Conservation (phyloP, 2,888 invertebrate species). For the Chrysolina oricalcia region DNA sequence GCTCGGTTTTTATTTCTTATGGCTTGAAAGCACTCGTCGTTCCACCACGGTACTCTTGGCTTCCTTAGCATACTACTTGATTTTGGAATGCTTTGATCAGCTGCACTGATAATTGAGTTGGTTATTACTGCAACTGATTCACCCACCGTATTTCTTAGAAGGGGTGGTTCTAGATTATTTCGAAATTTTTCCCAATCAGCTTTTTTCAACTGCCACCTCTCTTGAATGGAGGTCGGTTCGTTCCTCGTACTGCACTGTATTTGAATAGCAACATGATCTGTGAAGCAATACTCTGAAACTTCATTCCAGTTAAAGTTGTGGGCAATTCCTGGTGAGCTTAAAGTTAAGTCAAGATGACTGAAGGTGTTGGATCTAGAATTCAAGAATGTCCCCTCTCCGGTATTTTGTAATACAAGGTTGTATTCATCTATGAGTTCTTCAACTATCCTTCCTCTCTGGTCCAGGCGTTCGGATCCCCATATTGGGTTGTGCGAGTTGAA, state of each 20-base stretch:
- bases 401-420: slow-evolving; percentile 15
- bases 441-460: too few species aligned
- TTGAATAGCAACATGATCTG: slow-evolving; percentile 30
- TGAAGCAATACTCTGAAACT: slow-evolving; percentile 16
- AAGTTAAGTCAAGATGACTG: slow-evolving; percentile 15
- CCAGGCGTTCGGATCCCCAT: slow-evolving; percentile 16
- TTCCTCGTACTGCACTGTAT: slow-evolving; percentile 13
- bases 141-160: slow-evolving; percentile 8
- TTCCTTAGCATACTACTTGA: slow-evolving; percentile 13
- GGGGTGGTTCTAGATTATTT: slow-evolving; percentile 1
- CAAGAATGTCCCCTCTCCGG: slow-evolving; percentile 27
- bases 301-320: slow-evolving; percentile 26
- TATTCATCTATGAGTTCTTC: slow-evolving; percentile 29
- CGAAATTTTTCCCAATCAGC: slow-evolving; percentile 14
- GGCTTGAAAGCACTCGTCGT: slow-evolving; percentile 24
- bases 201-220: slow-evolving; percentile 20
- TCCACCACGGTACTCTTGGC: slow-evolving; percentile 35
- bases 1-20: slow-evolving; percentile 25
- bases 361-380: slow-evolving; percentile 29
- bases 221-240: neutral
- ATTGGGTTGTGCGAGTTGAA: slow-evolving; percentile 30
- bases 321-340: slow-evolving; percentile 32
- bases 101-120: slow-evolving; percentile 22
- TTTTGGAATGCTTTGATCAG: slow-evolving; percentile 29
- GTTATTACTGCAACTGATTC: slow-evolving; percentile 18